Base-by-base conservation (phyloP, 2,797 vertebrate genomes). In the Sarcoramphus papa region DNA sequence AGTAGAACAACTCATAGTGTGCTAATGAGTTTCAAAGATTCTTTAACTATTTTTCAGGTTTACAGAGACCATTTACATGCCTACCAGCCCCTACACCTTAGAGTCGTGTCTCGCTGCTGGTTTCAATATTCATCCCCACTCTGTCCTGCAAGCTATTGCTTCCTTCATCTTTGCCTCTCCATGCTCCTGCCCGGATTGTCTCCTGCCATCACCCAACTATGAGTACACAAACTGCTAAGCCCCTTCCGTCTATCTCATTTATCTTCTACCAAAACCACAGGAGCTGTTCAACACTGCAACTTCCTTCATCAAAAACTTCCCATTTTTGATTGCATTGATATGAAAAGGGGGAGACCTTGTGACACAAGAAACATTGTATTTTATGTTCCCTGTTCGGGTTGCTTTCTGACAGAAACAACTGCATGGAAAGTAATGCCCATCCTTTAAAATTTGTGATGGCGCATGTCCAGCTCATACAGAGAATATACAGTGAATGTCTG, bases 321-420 rank as follows among this genome's bases (percentile, higher is more conserved):
- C 0, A 0, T 24, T 76, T 93, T 50, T 37, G 8, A 23, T 9
- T 8, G 31, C 3, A 2, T 33, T 62, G 37, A 14, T 23, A 18
- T 1, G 7, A 82, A 27, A 7, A 12, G 4, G 22, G 35, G 37
- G 28, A 75, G 28, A 48, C 14, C 6, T 13, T 10, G 20, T 7
- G 23, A 64, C 30, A 25, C 18, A 43, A 30, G 9, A 14, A 24
- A 27, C 35, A 13, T 4, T 25, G 7, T 10, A 41, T 25, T 60
- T 85, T 68, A 20, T n/a, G 27, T 31, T 82, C n/a, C 28, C 41
- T n/a, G 3, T 21, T 30, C 28, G 16, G 24, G 16, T 31, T 72
- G n/a, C 8, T 51, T n/a, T 50, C 24, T 15, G 64, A 60, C 16
- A 45, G n/a, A 10, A 69, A 14, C 4, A 67, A 16, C 14, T 25